A percentile compares a stretch with the other conserved stretches of the same genome.
phyloP scores from a whole-genome alignment of 2,888 invertebrate genomes.

The Trisateles emortualis region DNA sequence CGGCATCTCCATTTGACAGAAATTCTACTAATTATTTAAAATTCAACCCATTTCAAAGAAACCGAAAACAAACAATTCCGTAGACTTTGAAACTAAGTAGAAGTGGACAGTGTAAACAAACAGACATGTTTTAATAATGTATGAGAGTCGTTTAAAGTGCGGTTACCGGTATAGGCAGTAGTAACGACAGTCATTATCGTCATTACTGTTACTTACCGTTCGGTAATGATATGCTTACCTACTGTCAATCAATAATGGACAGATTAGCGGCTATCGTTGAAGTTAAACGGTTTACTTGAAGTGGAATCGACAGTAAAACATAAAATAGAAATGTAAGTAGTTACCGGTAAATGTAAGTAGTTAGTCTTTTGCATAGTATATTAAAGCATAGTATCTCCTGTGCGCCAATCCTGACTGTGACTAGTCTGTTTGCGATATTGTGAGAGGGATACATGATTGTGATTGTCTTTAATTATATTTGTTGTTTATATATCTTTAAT shows the following conservation, averaged over 20 bases:
- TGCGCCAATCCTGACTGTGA: too few species aligned
- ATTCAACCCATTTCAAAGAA: background rate
- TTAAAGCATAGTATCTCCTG: too few species aligned
- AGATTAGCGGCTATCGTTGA: constrained; percentile 22
- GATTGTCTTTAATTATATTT: too few species aligned
- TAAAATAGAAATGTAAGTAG: background rate
- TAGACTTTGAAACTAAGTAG: constrained; percentile 27
- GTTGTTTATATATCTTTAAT: too few species aligned
- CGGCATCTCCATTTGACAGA: background rate
- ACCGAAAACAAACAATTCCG: constrained; percentile 11
- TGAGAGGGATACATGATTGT: too few species aligned
- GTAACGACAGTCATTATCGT: constrained; percentile 48
- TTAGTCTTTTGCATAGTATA: too few species aligned
- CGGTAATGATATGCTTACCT: constrained; percentile 49
- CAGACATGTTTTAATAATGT: constrained; percentile 35
- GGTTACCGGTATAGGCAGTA: constrained; percentile 36
- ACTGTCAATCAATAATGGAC: constrained; percentile 40
- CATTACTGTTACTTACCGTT: constrained; percentile 37
- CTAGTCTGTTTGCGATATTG: too few species aligned
- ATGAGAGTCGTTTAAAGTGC: constrained; percentile 45
- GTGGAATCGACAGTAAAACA: background rate
- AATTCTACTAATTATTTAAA: constrained; percentile 8
- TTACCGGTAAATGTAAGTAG: too few species aligned
- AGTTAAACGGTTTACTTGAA: constrained; percentile 5
- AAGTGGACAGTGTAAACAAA: constrained; percentile 29